phyloP scores from a whole-genome alignment of 2,797 vertebrate genomes.

The Botia almorhae region DNA sequence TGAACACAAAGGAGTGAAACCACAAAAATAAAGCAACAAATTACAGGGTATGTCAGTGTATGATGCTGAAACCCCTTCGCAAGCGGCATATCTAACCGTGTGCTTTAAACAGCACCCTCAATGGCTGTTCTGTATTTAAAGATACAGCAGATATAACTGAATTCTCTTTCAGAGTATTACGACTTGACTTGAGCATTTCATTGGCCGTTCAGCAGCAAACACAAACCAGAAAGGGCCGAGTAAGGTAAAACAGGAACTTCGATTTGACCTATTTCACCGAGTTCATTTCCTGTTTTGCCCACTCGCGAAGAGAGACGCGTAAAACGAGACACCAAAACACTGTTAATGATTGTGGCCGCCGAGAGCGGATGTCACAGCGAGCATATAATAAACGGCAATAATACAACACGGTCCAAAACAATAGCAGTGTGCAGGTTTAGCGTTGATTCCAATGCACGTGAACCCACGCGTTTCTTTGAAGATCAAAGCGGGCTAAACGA shows the following conservation, averaged over 20 bases:
- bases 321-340: conserved; percentile 55
- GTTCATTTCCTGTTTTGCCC: conserved; percentile 64
- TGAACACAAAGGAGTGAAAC: neutral
- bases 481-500: conserved; percentile 63
- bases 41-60: neutral
- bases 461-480: conserved; percentile 58
- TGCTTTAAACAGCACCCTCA: neutral
- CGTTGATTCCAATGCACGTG: conserved; percentile 33
- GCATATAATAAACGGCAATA: conserved; percentile 38
- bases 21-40: neutral
- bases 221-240: conserved; percentile 49
- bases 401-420: conserved; percentile 28
- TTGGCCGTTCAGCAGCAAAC: conserved; percentile 51
- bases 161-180: conserved; percentile 32
- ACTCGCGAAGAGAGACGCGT: conserved; percentile 42
- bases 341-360: conserved; percentile 45
- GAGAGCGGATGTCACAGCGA: conserved; percentile 36
- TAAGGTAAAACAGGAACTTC: conserved; percentile 60
- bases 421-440: conserved; percentile 5
- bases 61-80: neutral
- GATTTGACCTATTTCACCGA: conserved; percentile 59
- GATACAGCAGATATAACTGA: conserved; percentile 25
- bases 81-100: neutral
- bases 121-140: conserved; percentile 27
- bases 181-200: conserved; percentile 43